A percentile compares a stretch with the other conserved stretches of the same genome.
Evolutionary conservation across 1,140 invertebrate genomes (phyloP).

Genomic region (Orius laevigatus): DNA sequence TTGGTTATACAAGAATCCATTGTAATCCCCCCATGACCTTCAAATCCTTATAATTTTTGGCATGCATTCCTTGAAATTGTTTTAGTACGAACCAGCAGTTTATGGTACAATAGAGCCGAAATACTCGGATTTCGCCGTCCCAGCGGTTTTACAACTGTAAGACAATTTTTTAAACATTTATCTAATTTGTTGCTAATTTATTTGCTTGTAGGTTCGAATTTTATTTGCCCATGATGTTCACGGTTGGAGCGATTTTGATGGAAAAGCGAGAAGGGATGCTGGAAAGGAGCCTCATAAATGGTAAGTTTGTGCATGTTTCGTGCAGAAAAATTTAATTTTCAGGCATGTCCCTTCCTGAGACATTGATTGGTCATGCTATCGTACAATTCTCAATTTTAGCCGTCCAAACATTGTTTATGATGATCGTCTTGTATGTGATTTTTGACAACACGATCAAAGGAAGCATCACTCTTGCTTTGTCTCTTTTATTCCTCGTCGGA

Average conservation of each 20-base stretch:
- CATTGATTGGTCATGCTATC: conserved; percentile 63
- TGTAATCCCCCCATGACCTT: background rate
- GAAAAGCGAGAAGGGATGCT: conserved; percentile 77
- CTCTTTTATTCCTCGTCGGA: conserved; percentile 33
- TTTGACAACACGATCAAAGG: conserved; percentile 34
- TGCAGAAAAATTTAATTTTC: conserved; percentile 4
- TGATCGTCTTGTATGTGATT: conserved; percentile 24
- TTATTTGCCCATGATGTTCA: conserved; percentile 85
- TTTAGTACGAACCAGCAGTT: conserved; percentile 22
- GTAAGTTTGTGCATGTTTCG: no score
- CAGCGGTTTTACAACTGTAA: conserved; percentile 23
- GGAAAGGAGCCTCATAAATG: conserved; percentile 70
- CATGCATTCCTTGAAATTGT: background rate
- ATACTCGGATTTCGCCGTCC: conserved; percentile 23
- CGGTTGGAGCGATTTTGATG: conserved; percentile 75
- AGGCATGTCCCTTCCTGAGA: conserved; percentile 65
- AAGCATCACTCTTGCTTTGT: conserved; percentile 29
- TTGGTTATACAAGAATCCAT: background rate
- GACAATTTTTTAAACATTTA: conserved; percentile 9
- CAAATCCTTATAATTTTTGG: background rate
- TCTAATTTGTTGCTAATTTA: conserved; percentile 1
- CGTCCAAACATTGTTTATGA: conserved; percentile 61
- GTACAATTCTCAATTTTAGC: conserved; percentile 76
- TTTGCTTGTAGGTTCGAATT: conserved; percentile 33
- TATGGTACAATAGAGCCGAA: conserved; percentile 23